phyloP scores from a whole-genome alignment of 1,140 invertebrate genomes.

The Halotydeus destructor region DNA sequence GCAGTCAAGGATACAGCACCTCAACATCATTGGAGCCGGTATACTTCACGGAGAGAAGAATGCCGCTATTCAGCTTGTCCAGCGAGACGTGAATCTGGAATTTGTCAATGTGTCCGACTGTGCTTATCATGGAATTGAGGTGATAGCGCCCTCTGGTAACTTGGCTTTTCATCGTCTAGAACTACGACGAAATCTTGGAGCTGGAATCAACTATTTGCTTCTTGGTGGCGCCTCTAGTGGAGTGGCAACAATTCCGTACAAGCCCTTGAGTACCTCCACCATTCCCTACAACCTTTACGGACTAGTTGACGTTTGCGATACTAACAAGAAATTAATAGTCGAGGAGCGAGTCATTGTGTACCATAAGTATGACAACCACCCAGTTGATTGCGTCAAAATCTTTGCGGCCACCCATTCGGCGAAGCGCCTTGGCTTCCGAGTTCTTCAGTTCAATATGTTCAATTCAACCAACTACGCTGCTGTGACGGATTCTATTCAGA shows the following conservation, averaged over 20 bases:
- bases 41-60: slow-evolving; percentile 86
- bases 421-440: slow-evolving; percentile 63
- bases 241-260: slow-evolving; percentile 45
- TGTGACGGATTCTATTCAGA: slow-evolving; percentile 53
- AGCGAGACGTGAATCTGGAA: slow-evolving; percentile 19
- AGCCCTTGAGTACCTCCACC: slow-evolving; percentile 52
- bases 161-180: slow-evolving; percentile 33
- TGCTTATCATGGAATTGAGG: slow-evolving; percentile 74
- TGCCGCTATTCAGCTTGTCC: slow-evolving; percentile 66
- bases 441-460: slow-evolving; percentile 81
- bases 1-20: slow-evolving; percentile 38
- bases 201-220: slow-evolving; percentile 66
- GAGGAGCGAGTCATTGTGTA: slow-evolving; percentile 78
- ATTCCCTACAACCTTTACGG: slow-evolving; percentile 89
- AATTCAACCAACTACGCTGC: slow-evolving; percentile 62
- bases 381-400: slow-evolving; percentile 93
- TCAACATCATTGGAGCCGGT: slow-evolving; percentile 81
- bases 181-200: slow-evolving; percentile 60
- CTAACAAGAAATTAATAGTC: slow-evolving; percentile 67
- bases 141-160: slow-evolving; percentile 63
- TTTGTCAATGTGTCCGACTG: slow-evolving; percentile 60
- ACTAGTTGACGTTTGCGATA: slow-evolving; percentile 84
- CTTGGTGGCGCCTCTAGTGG: slow-evolving; percentile 75
- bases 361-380: slow-evolving; percentile 89
- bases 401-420: slow-evolving; percentile 60